These are phyloP conservation scores for Hyperoodon ampullatus DNA, from an alignment of 2,113 vertebrate genomes.

Conservation along the genomic window DNA sequence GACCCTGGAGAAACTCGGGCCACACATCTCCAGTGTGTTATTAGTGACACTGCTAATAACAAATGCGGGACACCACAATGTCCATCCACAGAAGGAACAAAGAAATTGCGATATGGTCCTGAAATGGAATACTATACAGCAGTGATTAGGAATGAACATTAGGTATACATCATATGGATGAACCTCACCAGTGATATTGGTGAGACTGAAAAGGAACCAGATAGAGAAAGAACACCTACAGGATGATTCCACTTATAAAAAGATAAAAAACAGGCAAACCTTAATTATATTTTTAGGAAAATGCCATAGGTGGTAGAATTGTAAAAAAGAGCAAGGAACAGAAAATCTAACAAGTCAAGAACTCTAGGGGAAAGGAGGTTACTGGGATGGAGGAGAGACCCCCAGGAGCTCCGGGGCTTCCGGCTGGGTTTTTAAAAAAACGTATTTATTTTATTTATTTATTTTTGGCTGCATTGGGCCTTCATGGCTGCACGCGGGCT, in stretches of 20 bases:
- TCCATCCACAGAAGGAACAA: not conserved
- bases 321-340: not conserved
- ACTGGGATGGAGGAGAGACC: accelerated
- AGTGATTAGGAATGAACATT: accelerated
- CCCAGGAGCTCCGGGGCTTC: not conserved
- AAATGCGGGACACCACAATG: accelerated
- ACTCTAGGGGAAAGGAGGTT: not conserved
- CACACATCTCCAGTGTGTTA: not conserved
- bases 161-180: no score
- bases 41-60: not conserved
- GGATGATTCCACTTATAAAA: not conserved
- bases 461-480: no score
- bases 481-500: no score
- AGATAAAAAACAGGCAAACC: not conserved
- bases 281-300: not conserved
- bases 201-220: not conserved
- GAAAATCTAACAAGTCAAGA: not conserved
- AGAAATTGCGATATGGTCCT: not conserved
- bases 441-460: no score
- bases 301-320: not conserved
- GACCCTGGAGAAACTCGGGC: not conserved
- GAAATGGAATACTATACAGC: not conserved
- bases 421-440: accelerated
- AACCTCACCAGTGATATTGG: not conserved
- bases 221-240: not conserved